Base-by-base conservation (phyloP, 2,888 invertebrate genomes). In the Villa cingulata region DNA sequence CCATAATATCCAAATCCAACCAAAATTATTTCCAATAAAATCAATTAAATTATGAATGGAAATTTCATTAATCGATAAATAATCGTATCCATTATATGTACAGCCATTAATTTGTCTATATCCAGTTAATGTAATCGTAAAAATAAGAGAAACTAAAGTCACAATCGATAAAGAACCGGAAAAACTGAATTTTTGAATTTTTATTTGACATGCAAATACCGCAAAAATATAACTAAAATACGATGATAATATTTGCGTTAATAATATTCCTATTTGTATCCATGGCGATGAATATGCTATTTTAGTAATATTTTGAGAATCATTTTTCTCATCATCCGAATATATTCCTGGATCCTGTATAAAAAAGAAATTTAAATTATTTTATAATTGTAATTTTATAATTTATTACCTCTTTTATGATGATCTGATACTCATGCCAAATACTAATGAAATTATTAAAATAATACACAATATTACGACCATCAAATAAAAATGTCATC, bases 101-200 rank as follows among this genome's bases (percentile, higher is more conserved):
- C 90, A 91, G 2, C 77, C 72, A 59, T 86, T 69, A 10, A 71
- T 68, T 45, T 76, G 76, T 55, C 81, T 80, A 37, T 78, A 58
- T 39, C 81, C 80, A 55, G 81, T 81, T 45, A 83, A 67, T 1
- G 76, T 67, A 36, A 86, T 77, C 34, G 86, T 72, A n/a, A 79
- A 61, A 17, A 78, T 78, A 2, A 90, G 72, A 3, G 84, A 75
- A 2, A 80, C 72, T 0, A 91, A 91, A 1, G 85, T 81, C 0
- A 82, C 77, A 14, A 94, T 70, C 58, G 76, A 81, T 37, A 91
- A 70, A 0, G 94, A 89, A 51, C 92, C 75, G 0, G 92, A 85
- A 58, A 85, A 91, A 57, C 90, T 85, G 63, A 89, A 83, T 46
- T 80, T 78, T 65, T 94, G 92, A 62, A 95, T 90, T 63, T 86